Evolutionary conservation across 2,888 invertebrate species (phyloP), one percentile per base, ranked within the genome.

Genomic region (Caenorhabditis panamensis): DNA sequence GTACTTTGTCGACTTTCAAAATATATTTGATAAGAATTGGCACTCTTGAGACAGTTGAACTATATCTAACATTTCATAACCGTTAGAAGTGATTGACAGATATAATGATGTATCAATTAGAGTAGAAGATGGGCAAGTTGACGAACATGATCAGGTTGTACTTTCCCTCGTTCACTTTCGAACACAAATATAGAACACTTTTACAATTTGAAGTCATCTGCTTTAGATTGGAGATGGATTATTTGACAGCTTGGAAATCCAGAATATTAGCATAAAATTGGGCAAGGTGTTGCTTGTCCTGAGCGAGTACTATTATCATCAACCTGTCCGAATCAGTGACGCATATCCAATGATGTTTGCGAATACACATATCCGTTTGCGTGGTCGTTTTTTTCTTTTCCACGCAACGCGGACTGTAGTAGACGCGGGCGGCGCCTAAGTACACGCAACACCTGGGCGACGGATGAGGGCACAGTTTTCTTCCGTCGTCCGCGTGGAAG

Each of bases 301-400:
- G 41, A 28, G 59, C 18, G 24, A 36, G 66, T 75, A 76, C 76
- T 76, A 68, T 76, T 68, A 76, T 68, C 76, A 76, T 75, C 76
- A 76, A 76, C 76, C 76, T 76, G 76, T 68, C 76, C 62, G 31
- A 76, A 68, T 68, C 78, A 71, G 71, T 78, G 78, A 78, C 69
- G 78, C 78, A 78, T 78, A 78, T 64, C 78, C 78, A 71, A 78
- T 71, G 78, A 78, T 78, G 78, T 78, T 78, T 78, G 78, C 71
- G 71, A 78, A 78, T 78, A 66, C 68, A 78, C 66, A 75, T 75
- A 75, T 75, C 75, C 75, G 75, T 75, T 75, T 75, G 66, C 75
- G 75, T 75, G 66, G 66, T 58, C 22, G 56, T 73, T 73, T 73
- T 73, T 56, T 54, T 62, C 31, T 20, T 24, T 66, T 75, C 59